Base-by-base conservation (phyloP, 2,113 vertebrate genomes). In the Lepisosteus osseus region DNA sequence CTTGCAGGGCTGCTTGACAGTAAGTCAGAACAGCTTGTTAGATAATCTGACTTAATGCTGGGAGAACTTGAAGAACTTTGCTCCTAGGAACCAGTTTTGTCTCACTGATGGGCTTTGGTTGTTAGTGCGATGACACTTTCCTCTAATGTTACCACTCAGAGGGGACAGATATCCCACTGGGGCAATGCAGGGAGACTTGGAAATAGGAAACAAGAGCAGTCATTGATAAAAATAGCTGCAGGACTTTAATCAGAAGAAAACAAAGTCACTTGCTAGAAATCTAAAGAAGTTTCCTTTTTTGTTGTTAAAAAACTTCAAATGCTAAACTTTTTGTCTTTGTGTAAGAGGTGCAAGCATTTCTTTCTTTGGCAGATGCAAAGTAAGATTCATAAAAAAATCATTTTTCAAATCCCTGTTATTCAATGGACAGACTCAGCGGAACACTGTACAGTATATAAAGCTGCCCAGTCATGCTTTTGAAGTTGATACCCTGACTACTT, bases 41-140 rank as follows among this genome's bases (percentile, higher is more conserved):
- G 29, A 61, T 47, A 44, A 14, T 72, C 12, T 61, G 65, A 13
- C 55, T 8, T 43, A 47, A 44, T 15, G 64, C 47, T 56, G 72
- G 67, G 75, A 74, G 59, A 77, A 65, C 78, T 72, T 40, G 54
- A 54, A 71, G 61, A 76, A 69, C 72, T 67, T 66, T 75, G 65
- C 71, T 65, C 51, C 11, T 42, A 70, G 54, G 64, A 74, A 72
- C 47, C 59, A 67, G 47, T 55, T 40, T 51, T 65, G 61, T 74
- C 70, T 67, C 66, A 54, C 67, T 70, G 69, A 61, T 61, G 45
- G 55, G 65, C 67, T 69, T 45, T 72, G 62, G 73, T 71, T 67
- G 74, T 67, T 47, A 51, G 72, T 74, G 70, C 17, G 40, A 71
- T 71, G 70, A 78, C 64, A 67, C 66, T 65, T 54, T 63, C 62